These are phyloP conservation scores for Dolichoris vasculosae DNA, from an alignment of 1,140 invertebrate species.

Conservation along the genomic window DNA sequence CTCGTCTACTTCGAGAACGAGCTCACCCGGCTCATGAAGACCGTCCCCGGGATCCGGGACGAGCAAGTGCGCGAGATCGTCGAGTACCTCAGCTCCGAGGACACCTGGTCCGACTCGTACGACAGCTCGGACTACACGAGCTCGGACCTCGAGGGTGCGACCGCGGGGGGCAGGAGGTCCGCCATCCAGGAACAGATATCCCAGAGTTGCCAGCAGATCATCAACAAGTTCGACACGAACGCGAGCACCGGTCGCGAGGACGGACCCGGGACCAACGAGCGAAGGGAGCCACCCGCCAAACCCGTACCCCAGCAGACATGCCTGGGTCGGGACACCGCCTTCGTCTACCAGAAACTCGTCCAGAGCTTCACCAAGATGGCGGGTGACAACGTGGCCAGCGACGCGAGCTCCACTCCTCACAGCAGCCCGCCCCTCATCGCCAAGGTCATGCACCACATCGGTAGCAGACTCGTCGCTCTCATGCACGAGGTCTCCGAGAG, in stretches of 20 bases:
- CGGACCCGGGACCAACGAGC: constrained; percentile 65
- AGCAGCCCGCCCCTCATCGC: constrained; percentile 90
- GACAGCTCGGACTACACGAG: constrained; percentile 93
- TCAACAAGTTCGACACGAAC: constrained; percentile 86
- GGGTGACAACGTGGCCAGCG: constrained; percentile 68
- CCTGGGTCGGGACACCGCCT: constrained; percentile 83
- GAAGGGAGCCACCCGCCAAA: constrained; percentile 49
- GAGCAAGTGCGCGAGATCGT: constrained; percentile 93
- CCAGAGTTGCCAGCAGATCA: constrained; percentile 90
- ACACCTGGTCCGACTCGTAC: constrained; percentile 94
- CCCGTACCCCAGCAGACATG: constrained; percentile 54
- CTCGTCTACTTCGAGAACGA: constrained; percentile 91
- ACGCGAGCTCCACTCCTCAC: constrained; percentile 73
- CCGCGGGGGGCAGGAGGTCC: constrained; percentile 78
- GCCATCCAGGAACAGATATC: constrained; percentile 89
- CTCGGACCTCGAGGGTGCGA: constrained; percentile 87
- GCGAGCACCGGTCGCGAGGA: constrained; percentile 59
- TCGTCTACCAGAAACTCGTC: constrained; percentile 89
- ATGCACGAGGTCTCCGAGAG: constrained; percentile 94
- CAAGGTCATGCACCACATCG: constrained; percentile 94
- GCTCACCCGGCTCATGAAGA: constrained; percentile 92
- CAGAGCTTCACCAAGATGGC: constrained; percentile 86
- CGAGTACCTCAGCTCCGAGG: constrained; percentile 92
- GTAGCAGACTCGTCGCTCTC: constrained; percentile 88
- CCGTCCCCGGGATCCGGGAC: constrained; percentile 90